Evolutionary conservation across 2,797 vertebrate species (phyloP), one percentile per base, ranked within the genome.

Genomic region (Propithecus deckenii): DNA sequence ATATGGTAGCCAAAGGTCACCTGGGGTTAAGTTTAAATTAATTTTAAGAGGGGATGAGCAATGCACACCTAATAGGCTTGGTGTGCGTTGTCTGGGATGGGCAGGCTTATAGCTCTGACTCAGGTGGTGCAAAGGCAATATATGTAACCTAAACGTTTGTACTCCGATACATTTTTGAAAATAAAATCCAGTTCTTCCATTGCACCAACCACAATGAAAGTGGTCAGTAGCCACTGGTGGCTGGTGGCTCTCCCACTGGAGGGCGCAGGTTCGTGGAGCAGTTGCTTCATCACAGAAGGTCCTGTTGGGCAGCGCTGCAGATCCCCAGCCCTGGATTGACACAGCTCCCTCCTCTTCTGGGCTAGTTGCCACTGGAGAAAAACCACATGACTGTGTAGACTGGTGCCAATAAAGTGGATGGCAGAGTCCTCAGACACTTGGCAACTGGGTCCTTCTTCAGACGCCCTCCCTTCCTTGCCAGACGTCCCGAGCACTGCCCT

Each of bases 291-390:
- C 1, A 5, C 22, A 30, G 48, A 59, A 30, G 76, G 23, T 35
- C 52, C 41, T 15, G 0, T 0, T 1, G 65, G 48, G n/a, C 0
- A 1, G 22, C 0, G 1, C 20, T 5, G 48, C 7, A 28, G 14
- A 35, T 18, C 55, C 41, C n/a, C 48, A 52, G 52, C n/a, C 25
- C 0, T 1, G 55, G 25, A 14, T 1, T 4, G 32, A 71, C 10
- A 13, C 38, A 38, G 46, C 11, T 17, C 30, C 0, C 2, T 20
- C 75, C 43, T 1, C 1, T 5, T n/a, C 65, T 74, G 22, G n/a
- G 25, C 30, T 15, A 35, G 48, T 11, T 4, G 2, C 41, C 0
- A 0, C 63, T 50, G 75, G 59, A 81, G 74, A 32, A 18, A 65
- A 85, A 3, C 2, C 80, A 22, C 30, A 1, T 9, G 57, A 23